Base-by-base conservation (phyloP, 2,888 invertebrate genomes). In the Margaritifera margaritifera region DNA sequence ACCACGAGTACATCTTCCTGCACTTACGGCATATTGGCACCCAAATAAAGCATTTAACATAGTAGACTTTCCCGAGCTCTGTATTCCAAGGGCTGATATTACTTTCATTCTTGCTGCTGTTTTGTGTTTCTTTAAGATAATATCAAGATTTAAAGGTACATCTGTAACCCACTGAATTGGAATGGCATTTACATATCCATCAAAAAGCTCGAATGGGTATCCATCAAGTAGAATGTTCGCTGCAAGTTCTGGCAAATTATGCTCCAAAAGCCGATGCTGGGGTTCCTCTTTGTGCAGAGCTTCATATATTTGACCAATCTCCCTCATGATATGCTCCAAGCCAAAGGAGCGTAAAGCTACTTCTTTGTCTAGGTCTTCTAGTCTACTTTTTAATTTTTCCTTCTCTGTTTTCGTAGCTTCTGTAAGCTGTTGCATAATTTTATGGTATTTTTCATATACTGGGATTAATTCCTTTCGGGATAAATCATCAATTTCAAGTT, bases 41-140 rank as follows among this genome's bases (percentile, higher is more conserved):
- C 72, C 72, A 62, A 73, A 69, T 51, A 73, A 55, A 22, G 69
- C 59, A 27, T 73, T 73, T 18, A 73, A 55, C 24, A 73, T 52
- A 0, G 72, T 73, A 19, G 72, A 73, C 27, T 73, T 73, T 4
- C 72, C 72, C 2, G 72, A 69, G 58, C 75, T 72, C 51, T 75
- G 71, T 31, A 70, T 72, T 15, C 75, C 75, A n/a, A 75, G 50
- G 19, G 68, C 64, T 19, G 72, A 68, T 18, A 75, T 18, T 1
- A 58, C 51, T 24, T 68, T 59, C 0, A 63, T 25, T 59, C 50
- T 58, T 1, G 24, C 22, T 0, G 2, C 0, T 2, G 2, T 3
- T 42, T 15, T 2, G 8, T 2, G 15, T 42, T 15, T 42, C 0
- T 42, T 8, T 2, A 62, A 42, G 24, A 50, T 31, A 6, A 6